These are phyloP conservation scores for Phalacrocorax brasilianus DNA, from an alignment of 2,113 vertebrate genomes.

Conservation along the genomic window DNA sequence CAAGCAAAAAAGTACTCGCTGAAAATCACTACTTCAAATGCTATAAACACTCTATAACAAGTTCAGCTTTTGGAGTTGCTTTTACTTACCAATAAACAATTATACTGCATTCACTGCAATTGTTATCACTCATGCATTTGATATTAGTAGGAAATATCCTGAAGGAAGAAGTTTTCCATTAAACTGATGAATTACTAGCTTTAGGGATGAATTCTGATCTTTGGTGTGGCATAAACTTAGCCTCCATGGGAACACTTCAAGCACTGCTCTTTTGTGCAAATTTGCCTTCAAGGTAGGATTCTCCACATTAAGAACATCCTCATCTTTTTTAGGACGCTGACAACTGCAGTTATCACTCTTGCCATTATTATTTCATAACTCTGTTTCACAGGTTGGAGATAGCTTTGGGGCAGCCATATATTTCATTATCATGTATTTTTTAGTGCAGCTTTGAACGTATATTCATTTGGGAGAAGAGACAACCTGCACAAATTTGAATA, in stretches of 20 bases:
- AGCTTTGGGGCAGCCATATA: conserved; percentile 38
- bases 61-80: background rate
- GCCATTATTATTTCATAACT: conserved; percentile 54
- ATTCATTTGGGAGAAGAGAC: background rate
- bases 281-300: conserved; percentile 40
- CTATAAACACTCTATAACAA: background rate
- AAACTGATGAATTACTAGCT: conserved; percentile 43
- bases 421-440: conserved; percentile 53
- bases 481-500: background rate
- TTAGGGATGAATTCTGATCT: conserved; percentile 48
- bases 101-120: background rate
- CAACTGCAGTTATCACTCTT: conserved; percentile 28
- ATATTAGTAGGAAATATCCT: background rate
- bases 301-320: background rate
- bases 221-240: conserved; percentile 27
- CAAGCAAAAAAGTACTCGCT: accelerated
- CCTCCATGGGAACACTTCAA: conserved; percentile 2
- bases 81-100: conserved; percentile 40
- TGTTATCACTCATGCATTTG: background rate
- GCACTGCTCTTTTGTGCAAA: conserved; percentile 21
- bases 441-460: background rate
- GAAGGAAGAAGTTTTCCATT: conserved; percentile 35
- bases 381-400: conserved; percentile 38
- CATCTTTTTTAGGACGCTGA: conserved; percentile 19
- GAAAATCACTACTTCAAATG: background rate